Percentiles rank a stretch among this genome's conserved stretches.
These are phyloP conservation scores for Zingel zingel DNA, from an alignment of 2,113 vertebrate genomes.

Conservation along the genomic window DNA sequence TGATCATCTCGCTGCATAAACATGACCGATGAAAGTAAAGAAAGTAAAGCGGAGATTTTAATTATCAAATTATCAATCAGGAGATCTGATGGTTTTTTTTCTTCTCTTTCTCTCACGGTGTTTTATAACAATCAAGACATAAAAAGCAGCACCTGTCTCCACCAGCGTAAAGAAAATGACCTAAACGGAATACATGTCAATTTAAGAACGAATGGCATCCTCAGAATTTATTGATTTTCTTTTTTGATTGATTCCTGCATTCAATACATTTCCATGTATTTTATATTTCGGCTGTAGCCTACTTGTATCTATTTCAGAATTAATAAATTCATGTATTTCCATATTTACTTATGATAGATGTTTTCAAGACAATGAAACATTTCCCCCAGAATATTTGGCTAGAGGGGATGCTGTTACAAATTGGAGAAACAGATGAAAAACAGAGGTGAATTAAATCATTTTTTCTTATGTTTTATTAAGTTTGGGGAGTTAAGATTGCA, in stretches of 20 bases:
- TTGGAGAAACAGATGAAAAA: constrained; percentile 15
- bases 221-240: background rate
- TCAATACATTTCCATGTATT: background rate
- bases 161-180: constrained; percentile 11
- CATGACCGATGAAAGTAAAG: background rate
- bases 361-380: constrained; percentile 15
- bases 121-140: background rate
- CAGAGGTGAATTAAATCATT: constrained; percentile 6
- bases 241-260: background rate
- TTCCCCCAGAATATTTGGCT: constrained; percentile 8
- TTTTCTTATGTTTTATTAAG: constrained; percentile 24
- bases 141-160: constrained; percentile 42
- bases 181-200: background rate
- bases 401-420: constrained; percentile 4
- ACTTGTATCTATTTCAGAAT: constrained; percentile 4
- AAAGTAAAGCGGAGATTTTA: background rate
- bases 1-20: constrained; percentile 21
- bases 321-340: constrained; percentile 3
- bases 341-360: background rate
- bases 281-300: background rate
- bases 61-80: constrained; percentile 8
- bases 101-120: background rate
- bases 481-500: background rate
- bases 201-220: background rate
- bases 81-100: background rate